Evolutionary conservation across 1,140 invertebrate species (phyloP).

Genomic region (Chironomus tepperi): DNA sequence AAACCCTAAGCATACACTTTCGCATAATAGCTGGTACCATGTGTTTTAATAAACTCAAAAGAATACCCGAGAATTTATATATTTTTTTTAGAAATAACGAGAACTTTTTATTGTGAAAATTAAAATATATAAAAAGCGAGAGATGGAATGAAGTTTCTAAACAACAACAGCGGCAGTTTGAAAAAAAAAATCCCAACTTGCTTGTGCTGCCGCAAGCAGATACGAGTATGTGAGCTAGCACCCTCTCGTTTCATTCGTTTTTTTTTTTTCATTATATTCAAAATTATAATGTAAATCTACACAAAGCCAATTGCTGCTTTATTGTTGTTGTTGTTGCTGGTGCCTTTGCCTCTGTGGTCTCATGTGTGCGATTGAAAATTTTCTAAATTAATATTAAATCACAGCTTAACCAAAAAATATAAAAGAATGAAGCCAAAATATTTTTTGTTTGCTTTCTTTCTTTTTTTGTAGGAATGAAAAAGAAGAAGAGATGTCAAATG

Average conservation of each 20-base stretch:
- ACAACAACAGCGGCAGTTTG: neutral
- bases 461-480: too few species aligned
- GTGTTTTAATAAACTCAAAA: conserved; percentile 14
- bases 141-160: conserved; percentile 2
- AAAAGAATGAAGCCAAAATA: neutral
- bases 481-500: too few species aligned
- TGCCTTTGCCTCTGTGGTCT: neutral
- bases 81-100: neutral
- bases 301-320: neutral
- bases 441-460: too few species aligned
- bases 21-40: neutral
- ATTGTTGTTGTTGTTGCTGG: neutral
- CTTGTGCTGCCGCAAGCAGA: neutral
- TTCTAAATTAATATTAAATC: conserved; percentile 24
- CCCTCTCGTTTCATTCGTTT: neutral
- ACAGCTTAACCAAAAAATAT: conserved; percentile 9
- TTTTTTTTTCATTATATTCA: neutral
- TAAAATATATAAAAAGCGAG: neutral
- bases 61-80: conserved; percentile 7
- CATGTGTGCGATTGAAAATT: conserved; percentile 17
- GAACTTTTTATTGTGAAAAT: neutral
- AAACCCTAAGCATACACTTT: neutral
- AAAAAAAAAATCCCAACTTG: neutral
- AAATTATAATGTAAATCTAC: neutral
- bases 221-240: neutral